phyloP scores from a whole-genome alignment of 2,888 invertebrate genomes.

The Galeopsomyia nigrocyanea region DNA sequence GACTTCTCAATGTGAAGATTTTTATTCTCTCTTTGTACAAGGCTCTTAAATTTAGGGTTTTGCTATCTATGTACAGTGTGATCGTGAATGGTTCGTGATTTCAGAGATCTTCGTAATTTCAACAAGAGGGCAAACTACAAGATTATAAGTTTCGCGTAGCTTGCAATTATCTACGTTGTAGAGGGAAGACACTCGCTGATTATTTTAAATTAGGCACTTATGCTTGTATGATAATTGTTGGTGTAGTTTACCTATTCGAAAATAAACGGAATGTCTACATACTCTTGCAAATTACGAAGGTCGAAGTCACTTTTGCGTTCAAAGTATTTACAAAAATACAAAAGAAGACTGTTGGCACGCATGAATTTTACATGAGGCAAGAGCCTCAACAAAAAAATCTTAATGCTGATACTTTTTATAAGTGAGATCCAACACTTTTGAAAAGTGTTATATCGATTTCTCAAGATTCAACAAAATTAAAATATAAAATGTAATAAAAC shows the following conservation, averaged over 20 bases:
- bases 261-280: too few species aligned
- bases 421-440: slow-evolving; percentile 45
- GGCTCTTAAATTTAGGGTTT: not conserved
- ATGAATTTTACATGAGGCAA: slow-evolving; percentile 50
- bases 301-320: slow-evolving; percentile 34
- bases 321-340: slow-evolving; percentile 65
- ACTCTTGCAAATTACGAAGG: slow-evolving; percentile 9
- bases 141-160: too few species aligned
- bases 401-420: slow-evolving; percentile 14
- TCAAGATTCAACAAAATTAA: slow-evolving; percentile 44
- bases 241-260: too few species aligned
- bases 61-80: too few species aligned
- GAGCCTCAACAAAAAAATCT: slow-evolving; percentile 26
- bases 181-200: too few species aligned
- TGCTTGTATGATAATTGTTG: too few species aligned
- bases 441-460: slow-evolving; percentile 23
- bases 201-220: too few species aligned
- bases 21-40: slow-evolving; percentile 45
- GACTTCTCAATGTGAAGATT: slow-evolving; percentile 12
- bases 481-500: slow-evolving; percentile 45
- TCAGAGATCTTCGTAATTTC: too few species aligned
- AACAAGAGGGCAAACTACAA: too few species aligned
- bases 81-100: too few species aligned
- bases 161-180: too few species aligned
- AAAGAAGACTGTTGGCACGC: slow-evolving; percentile 63